Evolutionary conservation across 2,113 vertebrate species (phyloP).

Genomic region (Myotis lucifugus): DNA sequence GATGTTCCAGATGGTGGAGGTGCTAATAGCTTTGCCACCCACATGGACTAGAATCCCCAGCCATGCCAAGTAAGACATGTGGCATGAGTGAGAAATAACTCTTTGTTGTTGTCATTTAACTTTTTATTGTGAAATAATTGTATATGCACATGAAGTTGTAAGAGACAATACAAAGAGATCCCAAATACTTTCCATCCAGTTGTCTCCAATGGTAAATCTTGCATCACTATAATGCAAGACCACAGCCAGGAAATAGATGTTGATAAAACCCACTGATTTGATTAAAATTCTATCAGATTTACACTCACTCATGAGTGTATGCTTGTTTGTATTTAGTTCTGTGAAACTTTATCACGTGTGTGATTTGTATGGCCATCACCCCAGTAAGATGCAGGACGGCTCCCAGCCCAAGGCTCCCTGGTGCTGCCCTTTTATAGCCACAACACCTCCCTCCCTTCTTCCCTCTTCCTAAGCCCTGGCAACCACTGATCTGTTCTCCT

Average conservation of each 20-base stretch:
- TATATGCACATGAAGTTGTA: neutral
- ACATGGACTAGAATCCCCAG: neutral
- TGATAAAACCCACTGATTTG: neutral
- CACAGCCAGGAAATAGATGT: neutral
- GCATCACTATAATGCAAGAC: neutral
- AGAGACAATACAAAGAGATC: neutral
- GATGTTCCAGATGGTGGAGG: neutral
- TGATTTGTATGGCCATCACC: neutral
- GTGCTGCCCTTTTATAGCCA: neutral
- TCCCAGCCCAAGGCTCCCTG: too few relatives aligned
- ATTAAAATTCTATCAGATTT: neutral
- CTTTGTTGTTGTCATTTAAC: neutral
- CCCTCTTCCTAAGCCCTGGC: neutral
- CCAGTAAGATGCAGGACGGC: neutral
- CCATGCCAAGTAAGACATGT: neutral
- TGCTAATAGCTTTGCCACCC: neutral
- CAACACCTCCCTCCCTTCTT: neutral
- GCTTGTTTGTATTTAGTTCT: neutral
- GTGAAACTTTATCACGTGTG: neutral
- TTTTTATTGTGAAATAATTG: neutral
- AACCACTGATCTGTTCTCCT: neutral
- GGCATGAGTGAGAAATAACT: neutral
- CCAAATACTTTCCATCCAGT: neutral
- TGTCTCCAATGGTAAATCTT: neutral
- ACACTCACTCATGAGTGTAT: neutral